Percentiles rank a stretch among this genome's conserved stretches.
phyloP scores from a whole-genome alignment of 1,140 invertebrate genomes.

The Cydia strobilella region DNA sequence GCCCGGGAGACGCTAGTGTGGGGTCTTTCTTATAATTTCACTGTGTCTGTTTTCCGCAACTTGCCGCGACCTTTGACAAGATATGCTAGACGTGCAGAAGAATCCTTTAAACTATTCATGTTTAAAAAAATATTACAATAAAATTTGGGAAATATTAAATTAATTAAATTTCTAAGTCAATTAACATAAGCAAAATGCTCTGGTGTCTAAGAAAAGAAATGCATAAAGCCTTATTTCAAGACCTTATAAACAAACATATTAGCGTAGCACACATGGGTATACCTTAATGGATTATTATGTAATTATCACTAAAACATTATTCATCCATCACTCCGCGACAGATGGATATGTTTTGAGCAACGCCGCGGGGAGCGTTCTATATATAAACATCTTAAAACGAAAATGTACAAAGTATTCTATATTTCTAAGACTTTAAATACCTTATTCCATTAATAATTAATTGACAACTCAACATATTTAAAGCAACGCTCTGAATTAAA shows the following conservation, averaged over 20 bases:
- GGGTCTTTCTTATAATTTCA: no score
- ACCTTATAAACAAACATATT: background rate
- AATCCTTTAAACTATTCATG: no score
- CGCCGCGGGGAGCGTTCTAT: background rate
- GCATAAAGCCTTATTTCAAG: background rate
- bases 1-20: no score
- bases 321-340: background rate
- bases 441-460: background rate
- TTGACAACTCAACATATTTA: constrained; percentile 4
- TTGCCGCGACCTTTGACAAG: no score
- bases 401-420: background rate
- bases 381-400: background rate
- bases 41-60: no score
- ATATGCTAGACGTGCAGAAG: no score
- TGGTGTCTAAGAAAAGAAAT: no score
- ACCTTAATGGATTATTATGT: background rate
- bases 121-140: no score
- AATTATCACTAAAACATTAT: constrained; percentile 3
- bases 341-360: constrained; percentile 9
- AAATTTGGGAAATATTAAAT: no score
- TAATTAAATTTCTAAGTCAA: no score
- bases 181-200: no score
- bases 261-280: no score
- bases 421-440: background rate
- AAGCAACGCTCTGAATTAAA: background rate